These are phyloP conservation scores for Sesia apiformis DNA, from an alignment of 2,888 invertebrate genomes.

Conservation along the genomic window DNA sequence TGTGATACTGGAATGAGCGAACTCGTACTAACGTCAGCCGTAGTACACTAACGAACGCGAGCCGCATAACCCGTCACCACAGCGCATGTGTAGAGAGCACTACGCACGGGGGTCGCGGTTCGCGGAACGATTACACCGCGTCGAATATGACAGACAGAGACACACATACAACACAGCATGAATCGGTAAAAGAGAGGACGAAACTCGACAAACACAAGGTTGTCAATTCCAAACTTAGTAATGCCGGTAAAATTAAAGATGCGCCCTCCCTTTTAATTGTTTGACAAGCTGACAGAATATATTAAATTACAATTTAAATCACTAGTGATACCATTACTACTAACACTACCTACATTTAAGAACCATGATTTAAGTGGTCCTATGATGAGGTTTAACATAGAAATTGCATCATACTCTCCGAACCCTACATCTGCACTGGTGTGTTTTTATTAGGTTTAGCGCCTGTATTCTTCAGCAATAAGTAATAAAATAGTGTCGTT, in stretches of 20 bases:
- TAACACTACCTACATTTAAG: too few species aligned
- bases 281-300: too few species aligned
- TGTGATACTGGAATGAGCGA: slow-evolving; percentile 45
- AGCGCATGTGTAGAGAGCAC: not conserved
- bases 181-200: not conserved
- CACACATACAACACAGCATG: not conserved
- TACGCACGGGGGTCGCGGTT: not conserved
- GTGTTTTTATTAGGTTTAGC: too few species aligned
- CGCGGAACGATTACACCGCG: not conserved
- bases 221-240: not conserved
- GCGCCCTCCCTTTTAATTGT: too few species aligned
- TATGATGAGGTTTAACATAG: too few species aligned
- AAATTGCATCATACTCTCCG: too few species aligned
- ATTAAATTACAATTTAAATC: too few species aligned
- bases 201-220: not conserved
- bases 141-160: not conserved
- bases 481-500: too few species aligned
- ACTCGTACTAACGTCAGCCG: slow-evolving; percentile 33
- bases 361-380: too few species aligned
- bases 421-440: too few species aligned
- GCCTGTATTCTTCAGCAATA: too few species aligned
- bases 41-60: slow-evolving; percentile 16
- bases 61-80: slow-evolving; percentile 25
- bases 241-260: not conserved
- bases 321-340: too few species aligned